phyloP scores from a whole-genome alignment of 2,888 invertebrate species.

The Helleia helle region DNA sequence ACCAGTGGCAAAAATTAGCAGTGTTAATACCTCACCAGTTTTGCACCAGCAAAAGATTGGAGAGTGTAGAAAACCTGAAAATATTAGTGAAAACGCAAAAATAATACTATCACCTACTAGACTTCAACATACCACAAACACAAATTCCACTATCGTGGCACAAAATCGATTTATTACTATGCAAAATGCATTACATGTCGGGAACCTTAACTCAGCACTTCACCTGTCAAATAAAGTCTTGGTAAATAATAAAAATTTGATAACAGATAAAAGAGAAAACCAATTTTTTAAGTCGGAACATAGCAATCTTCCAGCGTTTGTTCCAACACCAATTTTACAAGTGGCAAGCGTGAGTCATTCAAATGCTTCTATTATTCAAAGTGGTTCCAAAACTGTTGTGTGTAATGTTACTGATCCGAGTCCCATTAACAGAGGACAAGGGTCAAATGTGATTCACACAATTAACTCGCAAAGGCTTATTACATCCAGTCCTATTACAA shows the following conservation, averaged over 20 bases:
- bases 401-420: slow-evolving; percentile 37
- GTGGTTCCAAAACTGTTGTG: slow-evolving; percentile 41
- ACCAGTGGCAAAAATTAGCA: slow-evolving; percentile 41
- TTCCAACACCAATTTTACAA: slow-evolving; percentile 48
- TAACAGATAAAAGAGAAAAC: slow-evolving; percentile 51
- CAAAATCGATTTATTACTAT: slow-evolving; percentile 62
- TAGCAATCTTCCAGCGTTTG: slow-evolving; percentile 37
- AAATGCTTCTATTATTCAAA: slow-evolving; percentile 45
- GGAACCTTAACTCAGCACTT: slow-evolving; percentile 43
- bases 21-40: slow-evolving; percentile 33
- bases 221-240: slow-evolving; percentile 54
- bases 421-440: slow-evolving; percentile 39
- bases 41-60: slow-evolving; percentile 52
- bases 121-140: slow-evolving; percentile 35
- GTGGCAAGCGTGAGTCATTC: slow-evolving; percentile 45
- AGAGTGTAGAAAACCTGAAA: slow-evolving; percentile 47
- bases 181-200: slow-evolving; percentile 53
- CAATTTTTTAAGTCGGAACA: slow-evolving; percentile 44
- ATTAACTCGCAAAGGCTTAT: slow-evolving; percentile 49
- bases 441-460: slow-evolving; percentile 54
- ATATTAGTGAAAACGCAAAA: slow-evolving; percentile 45
- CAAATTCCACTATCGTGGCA: slow-evolving; percentile 55
- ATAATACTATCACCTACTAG: slow-evolving; percentile 55
- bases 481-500: slow-evolving; percentile 42
- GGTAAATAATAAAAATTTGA: slow-evolving; percentile 40